Conservation (phyloP, 64 coral and sea anemone species). For the Montipora sp. region DNA sequence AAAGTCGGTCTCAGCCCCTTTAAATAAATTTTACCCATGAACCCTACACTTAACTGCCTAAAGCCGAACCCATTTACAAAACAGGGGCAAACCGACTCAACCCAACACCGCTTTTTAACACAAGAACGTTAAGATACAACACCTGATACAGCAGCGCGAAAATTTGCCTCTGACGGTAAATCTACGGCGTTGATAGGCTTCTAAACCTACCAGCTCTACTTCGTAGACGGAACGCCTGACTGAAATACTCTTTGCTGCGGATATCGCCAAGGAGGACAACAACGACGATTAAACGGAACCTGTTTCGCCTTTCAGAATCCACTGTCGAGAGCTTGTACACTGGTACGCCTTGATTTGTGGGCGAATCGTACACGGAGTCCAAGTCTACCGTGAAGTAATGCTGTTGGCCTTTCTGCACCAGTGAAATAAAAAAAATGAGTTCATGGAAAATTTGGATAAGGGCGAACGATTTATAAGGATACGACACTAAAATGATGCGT, state of each 20-base stretch:
- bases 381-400: constrained; percentile 67
- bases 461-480: background rate
- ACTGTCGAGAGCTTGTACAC: constrained; percentile 80
- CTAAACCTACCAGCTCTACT: constrained; percentile 39
- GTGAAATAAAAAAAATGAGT: background rate
- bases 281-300: constrained; percentile 41
- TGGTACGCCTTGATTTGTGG: constrained; percentile 29
- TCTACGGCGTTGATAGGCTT: constrained; percentile 1
- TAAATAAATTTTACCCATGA: too few relatives aligned
- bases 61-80: too few relatives aligned
- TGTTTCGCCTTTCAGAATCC: constrained; percentile 61
- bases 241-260: constrained; percentile 45
- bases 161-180: background rate
- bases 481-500: too few relatives aligned
- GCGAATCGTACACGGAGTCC: constrained; percentile 59
- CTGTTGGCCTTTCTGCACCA: background rate
- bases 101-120: background rate
- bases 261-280: constrained; percentile 38
- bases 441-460: background rate
- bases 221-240: constrained; percentile 43
- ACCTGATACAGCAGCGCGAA: background rate
- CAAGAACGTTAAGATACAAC: background rate
- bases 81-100: too few relatives aligned
- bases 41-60: too few relatives aligned
- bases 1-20: too few relatives aligned